A percentile compares a stretch with the other conserved stretches of the same genome.
phyloP scores from a whole-genome alignment of 2,888 invertebrate species.

The Leptura quadrifasciata region DNA sequence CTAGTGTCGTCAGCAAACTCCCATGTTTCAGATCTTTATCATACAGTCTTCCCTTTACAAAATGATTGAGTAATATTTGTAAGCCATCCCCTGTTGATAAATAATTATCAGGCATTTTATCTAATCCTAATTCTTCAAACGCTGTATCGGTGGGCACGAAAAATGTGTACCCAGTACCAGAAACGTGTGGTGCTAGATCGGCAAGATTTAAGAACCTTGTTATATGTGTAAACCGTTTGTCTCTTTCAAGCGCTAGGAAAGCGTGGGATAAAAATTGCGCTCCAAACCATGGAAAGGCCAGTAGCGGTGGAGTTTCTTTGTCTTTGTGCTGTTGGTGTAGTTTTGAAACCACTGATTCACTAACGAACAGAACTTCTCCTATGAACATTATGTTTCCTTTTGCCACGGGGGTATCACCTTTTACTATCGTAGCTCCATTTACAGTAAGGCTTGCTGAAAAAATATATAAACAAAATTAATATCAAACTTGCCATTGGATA shows the following conservation, averaged over 20 bases:
- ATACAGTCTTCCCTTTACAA: slow-evolving; percentile 79
- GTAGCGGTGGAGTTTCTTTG: slow-evolving; percentile 80
- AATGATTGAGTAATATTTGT: slow-evolving; percentile 78
- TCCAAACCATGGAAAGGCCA: slow-evolving; percentile 81
- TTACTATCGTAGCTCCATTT: slow-evolving; percentile 78
- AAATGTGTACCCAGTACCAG: slow-evolving; percentile 81
- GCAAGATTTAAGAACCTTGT: slow-evolving; percentile 80
- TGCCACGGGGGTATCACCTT: slow-evolving; percentile 78
- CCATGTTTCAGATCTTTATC: slow-evolving; percentile 77
- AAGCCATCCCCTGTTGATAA: slow-evolving; percentile 77
- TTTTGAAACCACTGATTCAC: slow-evolving; percentile 78
- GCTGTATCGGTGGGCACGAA: slow-evolving; percentile 83
- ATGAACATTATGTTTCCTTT: slow-evolving; percentile 80
- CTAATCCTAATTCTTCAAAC: slow-evolving; percentile 78
- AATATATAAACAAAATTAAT: slow-evolving; percentile 24
- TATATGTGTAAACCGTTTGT: slow-evolving; percentile 76
- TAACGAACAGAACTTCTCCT: slow-evolving; percentile 79
- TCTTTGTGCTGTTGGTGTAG: slow-evolving; percentile 80
- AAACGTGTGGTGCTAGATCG: slow-evolving; percentile 78
- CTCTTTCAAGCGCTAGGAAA: slow-evolving; percentile 78
- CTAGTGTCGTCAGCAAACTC: slow-evolving; percentile 76
- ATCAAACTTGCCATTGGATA: no score
- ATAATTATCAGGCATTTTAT: slow-evolving; percentile 77
- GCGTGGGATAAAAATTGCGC: slow-evolving; percentile 80
- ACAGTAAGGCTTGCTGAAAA: slow-evolving; percentile 75